Base-by-base conservation (phyloP, 2,888 invertebrate species). In the Thyatira batis region DNA sequence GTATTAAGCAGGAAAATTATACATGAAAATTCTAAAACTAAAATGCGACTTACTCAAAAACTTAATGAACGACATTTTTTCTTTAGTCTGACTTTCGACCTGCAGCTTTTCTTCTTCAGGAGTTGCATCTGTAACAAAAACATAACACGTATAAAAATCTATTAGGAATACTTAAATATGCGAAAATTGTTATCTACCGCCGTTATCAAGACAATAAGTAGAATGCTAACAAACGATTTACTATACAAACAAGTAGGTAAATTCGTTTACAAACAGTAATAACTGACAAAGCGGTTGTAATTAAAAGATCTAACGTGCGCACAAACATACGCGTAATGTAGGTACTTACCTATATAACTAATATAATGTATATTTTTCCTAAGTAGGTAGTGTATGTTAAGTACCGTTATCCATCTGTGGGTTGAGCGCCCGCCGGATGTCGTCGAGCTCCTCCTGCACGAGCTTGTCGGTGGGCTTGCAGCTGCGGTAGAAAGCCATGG, bases 401-500 rank as follows among this genome's bases (percentile, higher is more conserved):
- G n/a, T n/a, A 21, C 50, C 63, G 60, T 65, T 68, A 27, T 80
- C 74, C 49, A 78, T 20, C 4, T 77, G 71, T 6, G 81, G 72
- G 23, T 71, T 72, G 0, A 85, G 61, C 23, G 74, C 58, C 20
- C 80, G 54, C 23, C 66, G 70, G 2, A 86, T 75, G 3, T 57
- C 70, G 17, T 67, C 74, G 8, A 87, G 51, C 57, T 83, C 87
- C 30, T 76, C 68, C 5, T 62, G 11, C 0, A 87, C 78, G 53
- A 76, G 66, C 57, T 81, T 82, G 0, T 86, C 84, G 10, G 71
- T 63, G 0, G 58, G 44, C 10, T 74, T 72, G 0, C 62, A 50
- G 3, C 72, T 67, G 63, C 82, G 71, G 53, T 82, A 88, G 61
- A 82, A 87, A 0, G 82, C 82, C 46, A 88, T 61, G 0, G 85